Evolutionary conservation across 2,888 invertebrate species (phyloP).

Genomic region (Caenorhabditis sp.): DNA sequence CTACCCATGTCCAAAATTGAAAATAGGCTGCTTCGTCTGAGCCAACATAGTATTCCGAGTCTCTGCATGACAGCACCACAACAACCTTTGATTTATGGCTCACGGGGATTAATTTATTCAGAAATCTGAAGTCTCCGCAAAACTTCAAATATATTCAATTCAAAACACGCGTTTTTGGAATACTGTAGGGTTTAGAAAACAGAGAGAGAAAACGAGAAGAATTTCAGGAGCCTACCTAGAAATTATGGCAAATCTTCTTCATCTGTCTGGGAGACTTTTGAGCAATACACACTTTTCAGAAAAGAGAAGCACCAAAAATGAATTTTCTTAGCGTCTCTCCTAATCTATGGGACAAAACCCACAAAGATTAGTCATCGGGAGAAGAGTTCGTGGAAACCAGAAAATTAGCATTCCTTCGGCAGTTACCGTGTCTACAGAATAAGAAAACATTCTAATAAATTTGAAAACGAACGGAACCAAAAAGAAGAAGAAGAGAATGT

Average conservation of each 20-base stretch:
- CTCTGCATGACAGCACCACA: background rate
- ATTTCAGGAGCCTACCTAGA: background rate
- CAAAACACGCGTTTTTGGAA: background rate
- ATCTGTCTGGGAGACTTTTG: background rate
- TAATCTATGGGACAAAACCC: background rate
- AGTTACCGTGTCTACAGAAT: background rate
- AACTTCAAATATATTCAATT: background rate
- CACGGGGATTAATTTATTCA: background rate
- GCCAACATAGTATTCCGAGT: background rate
- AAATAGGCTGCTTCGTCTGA: background rate
- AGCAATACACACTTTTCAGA: no score
- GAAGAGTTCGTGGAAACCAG: conserved; percentile 18
- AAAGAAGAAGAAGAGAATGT: background rate
- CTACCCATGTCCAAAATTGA: no score
- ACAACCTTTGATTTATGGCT: conserved; percentile 6
- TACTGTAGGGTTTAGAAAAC: background rate
- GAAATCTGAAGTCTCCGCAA: background rate
- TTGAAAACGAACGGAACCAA: conserved; percentile 17
- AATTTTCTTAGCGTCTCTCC: background rate
- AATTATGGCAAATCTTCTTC: background rate
- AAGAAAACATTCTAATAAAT: conserved; percentile 19
- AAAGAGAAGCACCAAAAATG: background rate
- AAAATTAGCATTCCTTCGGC: conserved; percentile 33
- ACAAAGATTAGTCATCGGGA: conserved; percentile 7
- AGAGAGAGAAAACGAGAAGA: no score